phyloP scores from a whole-genome alignment of 2,113 vertebrate genomes.

The Stomatorhinus ivindoensis region DNA sequence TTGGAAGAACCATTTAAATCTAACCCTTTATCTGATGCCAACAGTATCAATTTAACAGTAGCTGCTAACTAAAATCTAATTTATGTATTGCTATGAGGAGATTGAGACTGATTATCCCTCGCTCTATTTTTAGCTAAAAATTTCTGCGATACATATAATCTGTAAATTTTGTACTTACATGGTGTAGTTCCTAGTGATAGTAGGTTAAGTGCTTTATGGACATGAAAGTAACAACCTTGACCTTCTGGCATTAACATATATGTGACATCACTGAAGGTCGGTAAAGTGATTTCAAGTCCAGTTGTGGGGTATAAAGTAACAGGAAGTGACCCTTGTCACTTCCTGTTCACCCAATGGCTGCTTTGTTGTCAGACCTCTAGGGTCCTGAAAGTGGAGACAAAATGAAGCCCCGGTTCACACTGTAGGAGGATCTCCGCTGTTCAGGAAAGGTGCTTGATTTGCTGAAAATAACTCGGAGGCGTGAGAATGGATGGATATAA shows the following conservation, averaged over 20 bases:
- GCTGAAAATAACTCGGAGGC: background rate
- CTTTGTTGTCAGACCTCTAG: background rate
- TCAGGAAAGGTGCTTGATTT: background rate
- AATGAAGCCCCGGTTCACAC: background rate
- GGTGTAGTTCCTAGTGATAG: background rate
- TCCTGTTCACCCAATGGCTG: background rate
- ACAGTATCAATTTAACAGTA: background rate
- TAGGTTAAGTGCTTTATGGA: background rate
- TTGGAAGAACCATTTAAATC: background rate
- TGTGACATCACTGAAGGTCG: background rate
- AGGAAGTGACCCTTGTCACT: background rate
- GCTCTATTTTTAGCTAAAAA: background rate
- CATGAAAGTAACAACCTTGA: background rate
- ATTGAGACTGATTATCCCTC: background rate
- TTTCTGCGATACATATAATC: background rate
- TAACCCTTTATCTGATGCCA: background rate
- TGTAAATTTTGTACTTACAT: background rate
- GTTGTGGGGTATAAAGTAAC: background rate
- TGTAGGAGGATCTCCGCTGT: background rate
- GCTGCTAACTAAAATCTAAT: background rate
- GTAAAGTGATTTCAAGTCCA: background rate
- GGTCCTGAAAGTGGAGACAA: background rate
- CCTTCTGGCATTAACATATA: background rate
- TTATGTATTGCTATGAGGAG: background rate
- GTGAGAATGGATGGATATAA: background rate